Evolutionary conservation across 2,888 invertebrate genomes (phyloP).

Genomic region (Pimpla rufipes): DNA sequence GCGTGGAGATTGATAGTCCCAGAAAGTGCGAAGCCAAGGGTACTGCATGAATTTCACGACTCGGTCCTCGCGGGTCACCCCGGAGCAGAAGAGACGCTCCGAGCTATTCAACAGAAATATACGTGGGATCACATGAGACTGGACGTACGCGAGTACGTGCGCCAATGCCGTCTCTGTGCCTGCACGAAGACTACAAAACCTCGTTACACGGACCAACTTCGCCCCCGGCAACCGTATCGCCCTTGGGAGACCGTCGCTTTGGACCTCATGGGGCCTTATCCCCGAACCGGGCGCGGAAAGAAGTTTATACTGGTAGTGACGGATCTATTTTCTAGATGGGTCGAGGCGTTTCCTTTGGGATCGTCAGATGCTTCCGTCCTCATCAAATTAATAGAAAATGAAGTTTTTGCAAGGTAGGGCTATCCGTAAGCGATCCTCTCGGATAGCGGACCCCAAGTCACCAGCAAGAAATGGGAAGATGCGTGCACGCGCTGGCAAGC

Average conservation of each 20-base stretch:
- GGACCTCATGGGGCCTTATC: conserved; percentile 62
- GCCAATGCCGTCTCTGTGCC: not conserved
- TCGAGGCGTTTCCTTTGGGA: conserved; percentile 66
- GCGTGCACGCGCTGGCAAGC: not conserved
- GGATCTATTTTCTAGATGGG: conserved; percentile 71
- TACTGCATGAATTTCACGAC: not conserved
- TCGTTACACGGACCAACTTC: not conserved
- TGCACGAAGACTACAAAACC: not conserved
- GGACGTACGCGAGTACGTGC: conserved; percentile 57
- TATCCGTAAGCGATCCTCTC: not conserved
- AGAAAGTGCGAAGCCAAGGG: not conserved
- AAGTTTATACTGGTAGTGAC: conserved; percentile 67
- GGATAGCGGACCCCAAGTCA: not conserved
- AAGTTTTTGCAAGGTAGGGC: not conserved
- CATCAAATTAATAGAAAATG: conserved; percentile 20
- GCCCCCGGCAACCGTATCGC: conserved; percentile 50
- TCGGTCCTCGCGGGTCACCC: too few relatives aligned
- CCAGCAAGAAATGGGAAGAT: not conserved
- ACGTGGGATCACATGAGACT: conserved; percentile 73
- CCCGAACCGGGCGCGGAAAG: conserved; percentile 20
- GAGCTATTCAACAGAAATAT: too few relatives aligned
- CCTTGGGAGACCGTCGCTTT: too few relatives aligned
- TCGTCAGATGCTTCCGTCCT: conserved; percentile 7
- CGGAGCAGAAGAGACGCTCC: too few relatives aligned
- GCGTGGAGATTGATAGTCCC: not conserved